Evolutionary conservation across 2,113 vertebrate genomes (phyloP).

Genomic region (Trachemys scripta): DNA sequence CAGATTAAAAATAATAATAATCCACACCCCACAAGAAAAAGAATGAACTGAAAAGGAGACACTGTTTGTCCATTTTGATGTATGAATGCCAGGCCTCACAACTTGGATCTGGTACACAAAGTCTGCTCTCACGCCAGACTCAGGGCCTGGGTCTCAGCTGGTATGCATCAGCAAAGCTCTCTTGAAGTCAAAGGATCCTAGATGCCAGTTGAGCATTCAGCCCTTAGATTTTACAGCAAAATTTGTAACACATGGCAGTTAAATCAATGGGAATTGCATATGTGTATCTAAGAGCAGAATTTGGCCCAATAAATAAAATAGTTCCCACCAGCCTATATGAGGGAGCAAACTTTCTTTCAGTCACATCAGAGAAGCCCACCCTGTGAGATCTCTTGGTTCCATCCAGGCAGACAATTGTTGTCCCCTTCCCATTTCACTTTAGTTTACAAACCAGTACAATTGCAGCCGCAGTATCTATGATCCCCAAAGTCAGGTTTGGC

Average conservation of each 20-base stretch:
- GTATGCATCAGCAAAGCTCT: background rate
- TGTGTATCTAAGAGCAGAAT: background rate
- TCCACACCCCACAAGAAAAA: fast-evolving
- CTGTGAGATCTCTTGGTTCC: background rate
- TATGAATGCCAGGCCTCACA: background rate
- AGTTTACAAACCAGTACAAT: background rate
- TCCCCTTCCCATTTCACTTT: background rate
- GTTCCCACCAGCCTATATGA: background rate
- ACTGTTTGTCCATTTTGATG: fast-evolving
- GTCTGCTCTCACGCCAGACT: fast-evolving
- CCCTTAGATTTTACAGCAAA: background rate
- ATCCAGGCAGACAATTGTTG: background rate
- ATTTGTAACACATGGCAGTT: background rate
- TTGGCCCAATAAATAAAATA: background rate
- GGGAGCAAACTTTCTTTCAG: background rate
- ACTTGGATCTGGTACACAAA: fast-evolving
- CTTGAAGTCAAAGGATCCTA: fast-evolving
- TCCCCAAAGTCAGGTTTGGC: background rate
- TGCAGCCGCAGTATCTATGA: background rate
- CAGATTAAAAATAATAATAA: background rate
- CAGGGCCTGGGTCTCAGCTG: background rate
- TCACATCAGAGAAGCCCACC: background rate
- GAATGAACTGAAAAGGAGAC: fast-evolving
- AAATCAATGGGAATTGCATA: background rate
- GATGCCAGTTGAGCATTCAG: background rate